Conservation (phyloP, 2,113 vertebrate genomes). For the Microcebus lehilahytsara region DNA sequence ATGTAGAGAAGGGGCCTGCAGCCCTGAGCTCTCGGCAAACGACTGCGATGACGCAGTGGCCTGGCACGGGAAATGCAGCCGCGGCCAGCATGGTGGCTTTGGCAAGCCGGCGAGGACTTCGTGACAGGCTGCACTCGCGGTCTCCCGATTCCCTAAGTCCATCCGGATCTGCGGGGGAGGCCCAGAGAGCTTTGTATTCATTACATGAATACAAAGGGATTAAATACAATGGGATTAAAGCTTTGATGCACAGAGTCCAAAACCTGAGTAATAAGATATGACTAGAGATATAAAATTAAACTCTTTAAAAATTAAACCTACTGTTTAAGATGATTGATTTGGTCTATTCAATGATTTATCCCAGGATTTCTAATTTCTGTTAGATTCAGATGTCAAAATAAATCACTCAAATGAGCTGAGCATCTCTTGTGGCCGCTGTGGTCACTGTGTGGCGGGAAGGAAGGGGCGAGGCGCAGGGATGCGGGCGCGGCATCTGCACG, state of each 20-base stretch:
- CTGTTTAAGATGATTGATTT: background rate
- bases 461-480: rapidly evolving
- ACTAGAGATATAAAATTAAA: background rate
- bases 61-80: rapidly evolving
- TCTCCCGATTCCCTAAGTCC: background rate
- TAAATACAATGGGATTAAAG: background rate
- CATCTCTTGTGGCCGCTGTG: rapidly evolving
- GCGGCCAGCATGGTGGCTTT: background rate
- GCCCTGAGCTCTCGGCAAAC: background rate
- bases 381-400: background rate
- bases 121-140: rapidly evolving
- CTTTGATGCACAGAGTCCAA: background rate
- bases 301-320: background rate
- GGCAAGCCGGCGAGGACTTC: background rate
- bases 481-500: too few relatives aligned
- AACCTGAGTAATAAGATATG: background rate
- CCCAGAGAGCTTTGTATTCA: rapidly evolving
- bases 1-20: background rate
- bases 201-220: too few relatives aligned
- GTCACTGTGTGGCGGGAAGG: too few relatives aligned
- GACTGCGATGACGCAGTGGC: background rate
- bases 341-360: background rate
- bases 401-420: background rate
- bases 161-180: rapidly evolving
- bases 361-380: background rate